These are phyloP conservation scores for Gastrophysa polygoni DNA, from an alignment of 2,888 invertebrate species.

Conservation along the genomic window DNA sequence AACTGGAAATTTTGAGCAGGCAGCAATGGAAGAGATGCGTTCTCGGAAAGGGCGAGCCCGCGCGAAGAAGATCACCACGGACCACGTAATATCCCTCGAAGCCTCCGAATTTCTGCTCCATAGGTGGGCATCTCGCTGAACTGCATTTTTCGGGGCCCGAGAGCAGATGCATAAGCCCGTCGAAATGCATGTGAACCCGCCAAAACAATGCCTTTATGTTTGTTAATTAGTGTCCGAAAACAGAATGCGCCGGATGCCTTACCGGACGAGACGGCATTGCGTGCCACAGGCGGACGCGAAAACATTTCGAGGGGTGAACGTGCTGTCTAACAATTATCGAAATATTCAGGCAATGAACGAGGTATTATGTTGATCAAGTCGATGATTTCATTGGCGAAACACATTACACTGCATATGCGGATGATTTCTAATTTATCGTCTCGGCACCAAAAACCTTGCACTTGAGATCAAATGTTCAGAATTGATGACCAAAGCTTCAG, in stretches of 20 bases:
- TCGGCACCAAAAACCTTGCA: too few relatives aligned
- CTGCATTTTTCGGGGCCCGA: constrained; percentile 39
- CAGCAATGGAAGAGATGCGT: too few relatives aligned
- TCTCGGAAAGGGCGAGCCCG: too few relatives aligned
- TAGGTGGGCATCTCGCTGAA: constrained; percentile 34
- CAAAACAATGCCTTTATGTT: constrained; percentile 55
- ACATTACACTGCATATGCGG: too few relatives aligned
- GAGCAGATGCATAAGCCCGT: constrained; percentile 46
- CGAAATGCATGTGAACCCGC: constrained; percentile 49
- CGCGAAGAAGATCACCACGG: constrained; percentile 2
- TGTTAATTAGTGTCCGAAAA: constrained; percentile 56
- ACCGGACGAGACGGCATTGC: constrained; percentile 23
- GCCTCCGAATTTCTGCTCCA: constrained; percentile 22
- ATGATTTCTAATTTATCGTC: too few relatives aligned
- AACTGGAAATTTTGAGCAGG: too few relatives aligned
- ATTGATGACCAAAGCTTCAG: too few relatives aligned
- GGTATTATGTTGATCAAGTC: too few relatives aligned
- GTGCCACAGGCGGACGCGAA: constrained; percentile 1
- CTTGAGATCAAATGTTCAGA: too few relatives aligned
- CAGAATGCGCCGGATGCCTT: constrained; percentile 51
- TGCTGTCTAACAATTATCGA: neutral
- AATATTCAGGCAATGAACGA: too few relatives aligned
- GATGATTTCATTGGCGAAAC: too few relatives aligned
- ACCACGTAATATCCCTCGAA: neutral
- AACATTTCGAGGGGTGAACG: neutral